Evolutionary conservation across 1,140 invertebrate genomes (phyloP).

Genomic region (Hydropsyche tenuis): DNA sequence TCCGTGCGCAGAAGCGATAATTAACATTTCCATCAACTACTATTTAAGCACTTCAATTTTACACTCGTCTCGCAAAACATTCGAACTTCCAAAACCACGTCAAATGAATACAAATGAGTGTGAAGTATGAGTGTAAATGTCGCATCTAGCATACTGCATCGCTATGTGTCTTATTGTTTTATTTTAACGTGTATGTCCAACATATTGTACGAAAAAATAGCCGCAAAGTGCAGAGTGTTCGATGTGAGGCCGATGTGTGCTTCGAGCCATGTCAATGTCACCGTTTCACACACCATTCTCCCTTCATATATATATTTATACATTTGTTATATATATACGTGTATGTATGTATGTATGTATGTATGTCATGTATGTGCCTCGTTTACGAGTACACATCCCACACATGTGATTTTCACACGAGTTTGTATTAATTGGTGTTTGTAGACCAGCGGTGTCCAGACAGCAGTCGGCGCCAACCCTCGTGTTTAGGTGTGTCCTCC

Average conservation of each 20-base stretch:
- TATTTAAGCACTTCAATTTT: too few relatives aligned
- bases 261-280: constrained; percentile 4
- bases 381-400: constrained; percentile 18
- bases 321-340: too few relatives aligned
- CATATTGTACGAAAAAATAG: too few relatives aligned
- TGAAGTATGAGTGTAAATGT: too few relatives aligned
- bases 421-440: constrained; percentile 51
- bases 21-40: too few relatives aligned
- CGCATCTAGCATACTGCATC: constrained; percentile 6
- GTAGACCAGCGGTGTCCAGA: constrained; percentile 63
- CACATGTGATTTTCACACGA: constrained; percentile 13
- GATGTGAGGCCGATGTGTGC: not conserved
- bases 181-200: too few relatives aligned
- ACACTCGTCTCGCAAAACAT: too few relatives aligned
- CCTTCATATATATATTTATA: too few relatives aligned
- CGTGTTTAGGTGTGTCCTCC: constrained; percentile 63
- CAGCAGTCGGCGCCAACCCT: constrained; percentile 64
- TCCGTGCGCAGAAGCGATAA: too few relatives aligned
- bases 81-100: too few relatives aligned
- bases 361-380: constrained; percentile 27
- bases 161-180: not conserved
- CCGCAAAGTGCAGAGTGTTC: not conserved
- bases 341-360: constrained; percentile 16
- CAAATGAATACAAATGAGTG: too few relatives aligned
- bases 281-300: too few relatives aligned